Percentiles rank a stretch among this genome's conserved stretches.
phyloP scores from a whole-genome alignment of 2,113 vertebrate species.

The Dicentrarchus labrax region DNA sequence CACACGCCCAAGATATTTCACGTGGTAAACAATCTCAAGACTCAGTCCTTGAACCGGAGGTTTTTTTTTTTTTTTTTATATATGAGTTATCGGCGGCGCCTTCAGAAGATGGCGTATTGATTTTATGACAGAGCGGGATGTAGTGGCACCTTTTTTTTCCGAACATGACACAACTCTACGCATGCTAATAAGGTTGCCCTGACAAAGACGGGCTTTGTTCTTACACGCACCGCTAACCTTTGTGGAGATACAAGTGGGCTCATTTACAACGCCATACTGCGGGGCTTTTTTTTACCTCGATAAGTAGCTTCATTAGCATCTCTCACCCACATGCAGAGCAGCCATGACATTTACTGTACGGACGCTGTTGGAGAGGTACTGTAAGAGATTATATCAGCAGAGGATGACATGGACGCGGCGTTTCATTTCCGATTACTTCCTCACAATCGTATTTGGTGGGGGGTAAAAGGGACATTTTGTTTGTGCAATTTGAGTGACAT shows the following conservation, averaged over 20 bases:
- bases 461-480: constrained; percentile 20
- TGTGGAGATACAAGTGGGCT: background rate
- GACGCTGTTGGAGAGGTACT: constrained; percentile 13
- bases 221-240: constrained; percentile 38
- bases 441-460: constrained; percentile 24
- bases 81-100: constrained; percentile 68
- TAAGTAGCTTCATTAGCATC: constrained; percentile 56
- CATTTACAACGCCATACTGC: background rate
- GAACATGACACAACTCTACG: constrained; percentile 42
- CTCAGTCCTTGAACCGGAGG: constrained; percentile 58
- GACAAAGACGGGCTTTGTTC: constrained; percentile 40
- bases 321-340: constrained; percentile 24
- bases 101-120: constrained; percentile 73
- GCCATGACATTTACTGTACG: constrained; percentile 59
- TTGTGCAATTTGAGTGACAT: constrained; percentile 43
- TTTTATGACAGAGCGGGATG: constrained; percentile 73
- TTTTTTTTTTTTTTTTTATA: no score
- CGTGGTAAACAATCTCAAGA: constrained; percentile 56
- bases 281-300: background rate
- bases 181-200: constrained; percentile 68
- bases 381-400: background rate
- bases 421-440: constrained; percentile 64
- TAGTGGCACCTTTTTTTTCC: constrained; percentile 44
- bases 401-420: constrained; percentile 11
- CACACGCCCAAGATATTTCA: constrained; percentile 37